Conservation (phyloP, 2,888 invertebrate species). For the Mylabris sibirica region DNA sequence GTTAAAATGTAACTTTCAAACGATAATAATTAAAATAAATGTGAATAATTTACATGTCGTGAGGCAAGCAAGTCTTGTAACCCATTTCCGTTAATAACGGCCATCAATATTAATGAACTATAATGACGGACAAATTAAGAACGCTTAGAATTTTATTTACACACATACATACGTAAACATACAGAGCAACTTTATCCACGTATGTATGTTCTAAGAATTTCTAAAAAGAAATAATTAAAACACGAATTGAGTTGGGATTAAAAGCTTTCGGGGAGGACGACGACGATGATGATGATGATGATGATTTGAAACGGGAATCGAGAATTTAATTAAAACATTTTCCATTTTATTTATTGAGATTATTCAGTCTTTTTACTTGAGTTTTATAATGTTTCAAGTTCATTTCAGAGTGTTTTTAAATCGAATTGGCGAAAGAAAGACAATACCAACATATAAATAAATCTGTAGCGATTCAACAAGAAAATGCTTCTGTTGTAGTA, state of each 20-base stretch:
- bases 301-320: slow-evolving; percentile 10
- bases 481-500: background rate
- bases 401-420: background rate
- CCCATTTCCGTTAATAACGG: slow-evolving; percentile 36
- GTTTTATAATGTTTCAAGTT: slow-evolving; percentile 3
- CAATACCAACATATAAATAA: too few species aligned
- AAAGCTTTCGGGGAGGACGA: slow-evolving; percentile 22
- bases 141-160: slow-evolving; percentile 6
- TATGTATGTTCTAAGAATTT: background rate
- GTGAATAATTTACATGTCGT: slow-evolving; percentile 35
- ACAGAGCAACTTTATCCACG: background rate
- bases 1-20: slow-evolving; percentile 29
- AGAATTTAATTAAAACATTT: slow-evolving; percentile 16
- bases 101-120: slow-evolving; percentile 37
- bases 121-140: slow-evolving; percentile 33
- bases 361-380: background rate
- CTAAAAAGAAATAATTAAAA: background rate
- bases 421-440: background rate
- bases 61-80: slow-evolving; percentile 31
- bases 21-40: slow-evolving; percentile 32
- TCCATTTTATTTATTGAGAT: slow-evolving; percentile 3
- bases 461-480: background rate
- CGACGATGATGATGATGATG: background rate
- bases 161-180: too few species aligned
- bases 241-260: background rate